phyloP scores from a whole-genome alignment of 92 coral and sea anemone species.

The Blastomussa wellsi region DNA sequence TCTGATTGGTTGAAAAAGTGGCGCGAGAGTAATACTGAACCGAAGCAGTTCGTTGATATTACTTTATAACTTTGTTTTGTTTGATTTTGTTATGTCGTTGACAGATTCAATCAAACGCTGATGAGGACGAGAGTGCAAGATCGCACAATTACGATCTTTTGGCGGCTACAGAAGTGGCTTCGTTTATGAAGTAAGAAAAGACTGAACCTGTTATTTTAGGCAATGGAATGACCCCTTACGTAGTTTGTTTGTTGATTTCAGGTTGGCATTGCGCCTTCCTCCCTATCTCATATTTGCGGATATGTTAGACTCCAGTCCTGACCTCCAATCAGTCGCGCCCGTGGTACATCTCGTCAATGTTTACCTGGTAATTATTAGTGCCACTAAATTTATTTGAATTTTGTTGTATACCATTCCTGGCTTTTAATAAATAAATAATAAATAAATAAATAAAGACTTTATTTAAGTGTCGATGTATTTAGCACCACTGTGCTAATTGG shows the following conservation, averaged over 20 bases:
- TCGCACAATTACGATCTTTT: slow-evolving; percentile 13
- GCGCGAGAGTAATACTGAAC: too few species aligned
- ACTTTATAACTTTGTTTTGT: background rate
- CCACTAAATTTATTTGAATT: too few species aligned
- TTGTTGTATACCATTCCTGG: too few species aligned
- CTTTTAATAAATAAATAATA: too few species aligned
- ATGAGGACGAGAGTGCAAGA: background rate
- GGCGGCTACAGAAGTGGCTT: slow-evolving; percentile 7
- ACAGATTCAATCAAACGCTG: slow-evolving; percentile 15
- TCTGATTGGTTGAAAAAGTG: too few species aligned
- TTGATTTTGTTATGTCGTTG: background rate
- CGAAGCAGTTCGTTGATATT: too few species aligned
- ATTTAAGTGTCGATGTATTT: too few species aligned
- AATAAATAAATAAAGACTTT: too few species aligned
- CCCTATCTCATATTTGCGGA: slow-evolving; percentile 58
- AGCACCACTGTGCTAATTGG: too few species aligned
- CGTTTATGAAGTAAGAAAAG: slow-evolving; percentile 42
- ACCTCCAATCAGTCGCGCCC: background rate
- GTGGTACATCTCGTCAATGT: slow-evolving; percentile 42
- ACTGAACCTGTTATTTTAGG: background rate
- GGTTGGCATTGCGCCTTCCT: slow-evolving; percentile 56
- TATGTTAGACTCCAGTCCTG: slow-evolving; percentile 7
- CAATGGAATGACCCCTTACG: background rate
- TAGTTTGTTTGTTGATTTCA: slow-evolving; percentile 20
- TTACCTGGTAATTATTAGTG: slow-evolving; percentile 46